Percentiles rank a stretch among this genome's conserved stretches.
These are phyloP conservation scores for Myxocyprinus asiaticus DNA, from an alignment of 2,113 vertebrate genomes.

Conservation along the genomic window DNA sequence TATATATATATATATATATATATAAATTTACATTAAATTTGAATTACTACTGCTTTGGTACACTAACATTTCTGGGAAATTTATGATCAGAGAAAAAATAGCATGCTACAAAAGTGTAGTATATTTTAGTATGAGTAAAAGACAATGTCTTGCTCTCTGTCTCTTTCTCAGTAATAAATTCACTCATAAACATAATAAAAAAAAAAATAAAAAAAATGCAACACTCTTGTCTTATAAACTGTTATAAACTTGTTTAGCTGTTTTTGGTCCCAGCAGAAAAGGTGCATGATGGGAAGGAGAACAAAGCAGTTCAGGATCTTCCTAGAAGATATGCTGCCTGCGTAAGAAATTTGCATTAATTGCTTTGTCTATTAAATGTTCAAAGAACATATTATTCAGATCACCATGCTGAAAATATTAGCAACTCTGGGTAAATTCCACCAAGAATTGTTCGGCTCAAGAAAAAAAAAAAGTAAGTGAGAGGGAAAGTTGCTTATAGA, in stretches of 20 bases:
- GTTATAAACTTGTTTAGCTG: constrained; percentile 2
- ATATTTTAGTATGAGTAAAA: too few relatives aligned
- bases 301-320: constrained; percentile 48
- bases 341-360: constrained; percentile 61
- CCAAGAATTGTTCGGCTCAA: background rate
- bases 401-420: constrained; percentile 32
- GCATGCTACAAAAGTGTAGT: too few relatives aligned
- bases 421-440: constrained; percentile 34
- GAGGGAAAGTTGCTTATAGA: background rate
- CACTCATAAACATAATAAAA: too few relatives aligned
- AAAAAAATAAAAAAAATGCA: too few relatives aligned
- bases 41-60: too few relatives aligned
- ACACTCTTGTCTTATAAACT: background rate
- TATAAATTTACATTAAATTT: too few relatives aligned
- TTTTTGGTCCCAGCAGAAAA: constrained; percentile 27
- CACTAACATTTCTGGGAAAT: too few relatives aligned
- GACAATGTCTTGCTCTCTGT: too few relatives aligned
- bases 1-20: too few relatives aligned
- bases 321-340: constrained; percentile 50
- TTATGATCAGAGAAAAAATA: too few relatives aligned
- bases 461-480: background rate
- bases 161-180: too few relatives aligned
- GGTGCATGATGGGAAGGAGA: constrained; percentile 32
- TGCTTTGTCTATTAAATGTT: constrained; percentile 58
- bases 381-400: constrained; percentile 58